Percentiles rank a stretch among this genome's conserved stretches.
phyloP scores from a whole-genome alignment of 2,888 invertebrate genomes.

The Drosophila recens region DNA sequence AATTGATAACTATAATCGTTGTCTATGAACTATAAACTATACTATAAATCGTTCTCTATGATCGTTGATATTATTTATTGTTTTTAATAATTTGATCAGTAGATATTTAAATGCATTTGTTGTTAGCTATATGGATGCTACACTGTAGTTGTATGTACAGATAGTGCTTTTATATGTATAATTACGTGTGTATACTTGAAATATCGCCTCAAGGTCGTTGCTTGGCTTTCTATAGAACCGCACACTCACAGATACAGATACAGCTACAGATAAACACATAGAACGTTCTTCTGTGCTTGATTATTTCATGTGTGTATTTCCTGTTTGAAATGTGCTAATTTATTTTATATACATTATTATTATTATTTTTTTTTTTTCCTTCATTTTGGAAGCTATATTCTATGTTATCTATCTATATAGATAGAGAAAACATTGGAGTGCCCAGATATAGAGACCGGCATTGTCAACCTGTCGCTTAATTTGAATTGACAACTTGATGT shows the following conservation, averaged over 20 bases:
- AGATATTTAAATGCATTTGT: neutral
- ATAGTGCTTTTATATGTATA: constrained; percentile 26
- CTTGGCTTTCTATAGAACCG: constrained; percentile 56
- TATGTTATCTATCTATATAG: constrained; percentile 20
- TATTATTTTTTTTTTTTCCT: constrained; percentile 10
- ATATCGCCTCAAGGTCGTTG: constrained; percentile 63
- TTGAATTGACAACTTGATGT: constrained; percentile 31
- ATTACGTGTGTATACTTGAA: constrained; percentile 47
- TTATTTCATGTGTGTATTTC: constrained; percentile 63
- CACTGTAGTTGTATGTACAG: constrained; percentile 15
- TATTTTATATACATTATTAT: constrained; percentile 51
- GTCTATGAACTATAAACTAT: no score
- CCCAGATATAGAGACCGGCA: constrained; percentile 27
- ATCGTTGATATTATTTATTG: no score
- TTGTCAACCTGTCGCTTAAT: constrained; percentile 52
- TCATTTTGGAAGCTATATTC: constrained; percentile 34
- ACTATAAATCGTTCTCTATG: no score
- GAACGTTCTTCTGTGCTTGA: constrained; percentile 56
- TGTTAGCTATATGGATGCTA: constrained; percentile 6
- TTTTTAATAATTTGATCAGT: neutral
- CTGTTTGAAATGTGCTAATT: constrained; percentile 68
- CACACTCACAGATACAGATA: constrained; percentile 10
- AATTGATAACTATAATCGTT: no score
- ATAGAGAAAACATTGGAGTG: constrained; percentile 10
- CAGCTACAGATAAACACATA: constrained; percentile 9